These are phyloP conservation scores for Platygyra sinensis DNA, from an alignment of 64 coral and sea anemone species.

Conservation along the genomic window DNA sequence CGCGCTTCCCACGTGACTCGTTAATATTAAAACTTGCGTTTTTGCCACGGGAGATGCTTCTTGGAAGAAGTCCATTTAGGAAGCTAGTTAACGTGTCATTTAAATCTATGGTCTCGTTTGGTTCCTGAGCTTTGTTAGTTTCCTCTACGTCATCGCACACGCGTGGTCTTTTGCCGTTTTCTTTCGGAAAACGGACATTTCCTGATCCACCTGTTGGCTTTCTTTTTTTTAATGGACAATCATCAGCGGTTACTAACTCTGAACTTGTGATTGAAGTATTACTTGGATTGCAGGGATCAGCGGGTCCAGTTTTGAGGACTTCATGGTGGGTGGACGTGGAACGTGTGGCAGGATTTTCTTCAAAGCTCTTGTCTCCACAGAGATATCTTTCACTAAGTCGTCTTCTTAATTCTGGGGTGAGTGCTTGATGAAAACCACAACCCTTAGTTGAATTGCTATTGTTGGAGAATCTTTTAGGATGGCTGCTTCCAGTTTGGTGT, in stretches of 20 bases:
- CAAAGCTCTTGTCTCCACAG: conserved; percentile 35
- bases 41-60: neutral
- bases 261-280: too few species aligned
- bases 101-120: conserved; percentile 10
- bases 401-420: neutral
- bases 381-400: conserved; percentile 18
- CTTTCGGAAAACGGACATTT: neutral
- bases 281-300: neutral
- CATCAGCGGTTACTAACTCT: neutral
- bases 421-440: neutral
- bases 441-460: neutral
- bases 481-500: too few species aligned
- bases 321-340: neutral
- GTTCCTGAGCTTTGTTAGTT: neutral
- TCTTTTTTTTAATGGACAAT: neutral
- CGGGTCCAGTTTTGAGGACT: neutral
- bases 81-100: neutral
- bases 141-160: neutral
- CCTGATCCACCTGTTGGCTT: neutral
- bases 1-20: neutral
- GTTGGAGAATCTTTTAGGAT: neutral
- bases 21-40: neutral
- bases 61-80: neutral
- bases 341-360: neutral
- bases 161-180: neutral